Base-by-base conservation (phyloP, 2,113 vertebrate species). In the Addax nasomaculatus region DNA sequence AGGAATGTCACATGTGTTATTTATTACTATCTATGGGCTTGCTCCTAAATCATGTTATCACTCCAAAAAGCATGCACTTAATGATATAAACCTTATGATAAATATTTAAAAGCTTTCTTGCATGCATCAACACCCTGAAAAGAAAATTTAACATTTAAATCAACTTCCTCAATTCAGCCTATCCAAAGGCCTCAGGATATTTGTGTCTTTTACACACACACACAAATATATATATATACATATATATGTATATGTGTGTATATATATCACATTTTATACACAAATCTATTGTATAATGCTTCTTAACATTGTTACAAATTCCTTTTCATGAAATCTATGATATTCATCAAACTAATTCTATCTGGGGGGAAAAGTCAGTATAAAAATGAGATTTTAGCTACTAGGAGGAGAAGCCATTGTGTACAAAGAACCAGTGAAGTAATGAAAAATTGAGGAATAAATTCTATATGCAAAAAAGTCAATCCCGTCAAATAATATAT, bases 51-150 rank as follows among this genome's bases (percentile, higher is more conserved):
- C 39, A 47, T 51, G 45, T 49, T 49, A 80, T 91, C 47, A 79
- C 80, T 93, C 86, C 17, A 57, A 96, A 43, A 81, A 62, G 49
- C 36, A 85, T 15, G 5, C 17, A 84, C 27, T 98, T 78, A 83
- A 81, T 36, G 21, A 87, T 36, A 70, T 8, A 36, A 70, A 23
- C 3, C 70, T 89, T 62, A 73, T 79, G 33, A 90, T 47, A 88
- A 85, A 96, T 89, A 96, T 81, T 85, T 67, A n/a, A 96, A 96
- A 96, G 80, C 43, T 89, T 49, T 96, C 84, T 84, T 95, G 36
- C 97, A 98, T 93, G 10, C 83, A 76, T 81, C 62, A 95, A 92
- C 64, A 92, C 33, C 45, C 58, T 78, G 55, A 94, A 84, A 95
- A 89, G 55, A 86, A 93, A 27, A 11, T 64, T 84, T 60, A 97